Percentiles rank a stretch among this genome's conserved stretches.
These are phyloP conservation scores for Petroica traversi DNA, from an alignment of 2,113 vertebrate species.

Conservation along the genomic window DNA sequence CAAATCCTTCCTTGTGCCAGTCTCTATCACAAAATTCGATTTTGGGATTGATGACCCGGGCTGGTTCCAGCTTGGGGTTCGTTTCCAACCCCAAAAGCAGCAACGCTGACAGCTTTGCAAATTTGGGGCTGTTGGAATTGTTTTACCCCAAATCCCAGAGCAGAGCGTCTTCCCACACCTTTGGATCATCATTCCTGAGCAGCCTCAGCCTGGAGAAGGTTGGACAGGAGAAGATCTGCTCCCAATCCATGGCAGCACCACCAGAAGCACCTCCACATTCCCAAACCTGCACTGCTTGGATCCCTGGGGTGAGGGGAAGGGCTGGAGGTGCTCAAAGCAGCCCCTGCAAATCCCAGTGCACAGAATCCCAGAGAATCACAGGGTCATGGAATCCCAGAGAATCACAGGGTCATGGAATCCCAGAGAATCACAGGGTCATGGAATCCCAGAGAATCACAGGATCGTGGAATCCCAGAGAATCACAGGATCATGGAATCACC, in stretches of 20 bases:
- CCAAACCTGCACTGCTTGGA: background rate
- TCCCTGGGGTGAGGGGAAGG: background rate
- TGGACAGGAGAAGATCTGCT: background rate
- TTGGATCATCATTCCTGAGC: background rate
- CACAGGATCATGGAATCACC: rapidly evolving
- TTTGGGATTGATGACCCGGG: background rate
- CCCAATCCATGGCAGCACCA: rapidly evolving
- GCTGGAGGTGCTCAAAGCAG: background rate
- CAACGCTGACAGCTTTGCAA: background rate
- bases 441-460: no score
- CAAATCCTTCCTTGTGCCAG: background rate
- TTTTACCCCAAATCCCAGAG: no score
- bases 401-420: background rate
- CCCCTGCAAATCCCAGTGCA: rapidly evolving
- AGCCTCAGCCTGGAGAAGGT: background rate
- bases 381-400: background rate
- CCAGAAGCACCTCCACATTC: background rate
- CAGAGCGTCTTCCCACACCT: background rate
- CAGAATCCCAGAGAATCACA: background rate
- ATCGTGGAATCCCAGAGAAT: background rate
- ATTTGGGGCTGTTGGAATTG: background rate
- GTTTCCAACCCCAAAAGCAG: background rate
- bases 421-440: background rate
- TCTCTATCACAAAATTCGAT: rapidly evolving
- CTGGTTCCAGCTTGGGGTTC: background rate